phyloP scores from a whole-genome alignment of 2,113 vertebrate genomes.

The Amphiprion percula region DNA sequence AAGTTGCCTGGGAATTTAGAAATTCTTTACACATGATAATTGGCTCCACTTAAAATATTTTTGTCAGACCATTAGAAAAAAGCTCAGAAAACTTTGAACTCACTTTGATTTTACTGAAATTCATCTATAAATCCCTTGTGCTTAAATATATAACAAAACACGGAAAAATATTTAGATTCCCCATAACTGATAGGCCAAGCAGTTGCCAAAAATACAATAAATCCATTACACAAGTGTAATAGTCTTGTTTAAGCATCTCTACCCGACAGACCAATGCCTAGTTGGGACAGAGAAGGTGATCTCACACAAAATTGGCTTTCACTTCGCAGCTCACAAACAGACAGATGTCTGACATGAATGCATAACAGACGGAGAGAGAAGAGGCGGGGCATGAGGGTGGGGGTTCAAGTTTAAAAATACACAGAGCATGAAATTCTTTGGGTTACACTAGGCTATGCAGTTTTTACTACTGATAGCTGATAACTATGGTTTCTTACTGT shows the following conservation, averaged over 20 bases:
- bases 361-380: slow-evolving; percentile 71
- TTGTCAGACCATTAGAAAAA: background rate
- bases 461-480: background rate
- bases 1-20: no score
- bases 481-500: background rate
- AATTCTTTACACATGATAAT: no score
- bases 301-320: slow-evolving; percentile 71
- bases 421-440: slow-evolving; percentile 61
- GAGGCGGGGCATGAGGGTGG: slow-evolving; percentile 36
- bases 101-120: background rate
- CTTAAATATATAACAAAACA: background rate
- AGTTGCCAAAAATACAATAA: background rate
- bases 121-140: background rate
- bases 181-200: background rate
- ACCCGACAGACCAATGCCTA: slow-evolving; percentile 23
- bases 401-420: slow-evolving; percentile 79
- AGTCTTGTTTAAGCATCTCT: slow-evolving; percentile 24
- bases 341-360: slow-evolving; percentile 83
- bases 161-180: background rate
- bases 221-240: background rate
- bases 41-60: no score
- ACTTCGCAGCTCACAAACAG: slow-evolving; percentile 71
- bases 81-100: background rate
- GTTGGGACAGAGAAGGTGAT: slow-evolving; percentile 81
- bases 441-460: slow-evolving; percentile 26